A percentile compares a stretch with the other conserved stretches of the same genome.
Conservation (phyloP, 2,888 invertebrate species). For the Ischnura elegans region DNA sequence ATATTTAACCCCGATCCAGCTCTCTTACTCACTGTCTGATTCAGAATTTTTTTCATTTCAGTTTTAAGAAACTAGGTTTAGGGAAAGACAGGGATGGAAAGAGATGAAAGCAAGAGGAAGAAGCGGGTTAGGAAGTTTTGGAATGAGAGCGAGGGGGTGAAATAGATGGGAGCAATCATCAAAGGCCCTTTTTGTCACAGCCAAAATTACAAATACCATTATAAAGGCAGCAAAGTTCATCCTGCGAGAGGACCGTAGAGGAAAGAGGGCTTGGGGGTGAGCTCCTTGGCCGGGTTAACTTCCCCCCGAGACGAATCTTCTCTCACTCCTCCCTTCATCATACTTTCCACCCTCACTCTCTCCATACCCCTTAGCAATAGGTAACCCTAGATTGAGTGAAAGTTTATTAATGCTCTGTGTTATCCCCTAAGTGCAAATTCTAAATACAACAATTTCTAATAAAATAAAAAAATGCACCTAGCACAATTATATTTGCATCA, state of each 20-base stretch:
- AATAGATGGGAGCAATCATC: constrained; percentile 17
- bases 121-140: not conserved
- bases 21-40: too few relatives aligned
- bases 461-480: too few relatives aligned
- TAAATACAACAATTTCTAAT: too few relatives aligned
- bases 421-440: too few relatives aligned
- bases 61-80: too few relatives aligned
- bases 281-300: constrained; percentile 3
- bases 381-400: too few relatives aligned
- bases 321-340: not conserved
- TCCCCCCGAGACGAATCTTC: not conserved
- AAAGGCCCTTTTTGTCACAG: constrained; percentile 52
- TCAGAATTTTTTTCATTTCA: too few relatives aligned
- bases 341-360: not conserved
- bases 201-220: constrained; percentile 51
- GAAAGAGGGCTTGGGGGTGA: not conserved
- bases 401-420: too few relatives aligned
- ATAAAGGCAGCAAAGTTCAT: constrained; percentile 36
- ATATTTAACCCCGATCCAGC: too few relatives aligned
- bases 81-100: too few relatives aligned
- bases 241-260: constrained; percentile 23
- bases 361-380: too few relatives aligned
- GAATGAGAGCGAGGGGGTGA: not conserved
- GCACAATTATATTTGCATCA: too few relatives aligned
- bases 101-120: not conserved